Evolutionary conservation across 2,113 vertebrate species (phyloP), one percentile per base, ranked within the genome.

Genomic region (Pavo muticus): DNA sequence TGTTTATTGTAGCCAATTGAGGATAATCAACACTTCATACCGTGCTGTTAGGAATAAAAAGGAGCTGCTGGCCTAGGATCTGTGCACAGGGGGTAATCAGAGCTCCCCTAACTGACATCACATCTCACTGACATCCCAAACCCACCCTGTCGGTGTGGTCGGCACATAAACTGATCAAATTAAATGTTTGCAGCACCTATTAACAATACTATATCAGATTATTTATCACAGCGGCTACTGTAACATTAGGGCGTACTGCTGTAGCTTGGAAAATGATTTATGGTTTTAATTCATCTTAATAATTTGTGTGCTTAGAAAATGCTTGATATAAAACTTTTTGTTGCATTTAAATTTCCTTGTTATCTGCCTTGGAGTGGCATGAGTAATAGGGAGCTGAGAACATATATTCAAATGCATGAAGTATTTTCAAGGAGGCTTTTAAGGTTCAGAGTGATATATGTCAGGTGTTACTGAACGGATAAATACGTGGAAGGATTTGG

Each of bases 271-370:
- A 93, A 84, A 61, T 93, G 91, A 97, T 95, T 96, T 96, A 96
- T 91, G 82, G 85, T 81, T 91, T 96, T 95, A 96, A 95, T 95
- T 96, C 73, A 63, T 96, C 78, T 71, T 96, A 84, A 95, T 93
- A 92, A 95, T 97, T 97, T 90, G n/a, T 82, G 75, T 86, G 71
- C 84, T 74, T 95, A 52, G 63, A 48, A 93, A 94, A 86, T 35
- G 47, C 91, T 89, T 76, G 77, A 74, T 76, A 40, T 42, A 82
- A 86, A 94, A 89, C 54, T 84, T 92, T 39, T 63, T 78, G 90
- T 93, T 94, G 95, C 96, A 95, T 97, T 96, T 96, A 95, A 91
- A 96, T 96, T 96, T 94, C 90, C 94, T 96, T 85, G 39, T 97
- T 96, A 95, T 94, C 74, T 96, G 45, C 80, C 48, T 39, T 88